Base-by-base conservation (phyloP, 2,113 vertebrate genomes). In the Myrmophylax atrothorax region DNA sequence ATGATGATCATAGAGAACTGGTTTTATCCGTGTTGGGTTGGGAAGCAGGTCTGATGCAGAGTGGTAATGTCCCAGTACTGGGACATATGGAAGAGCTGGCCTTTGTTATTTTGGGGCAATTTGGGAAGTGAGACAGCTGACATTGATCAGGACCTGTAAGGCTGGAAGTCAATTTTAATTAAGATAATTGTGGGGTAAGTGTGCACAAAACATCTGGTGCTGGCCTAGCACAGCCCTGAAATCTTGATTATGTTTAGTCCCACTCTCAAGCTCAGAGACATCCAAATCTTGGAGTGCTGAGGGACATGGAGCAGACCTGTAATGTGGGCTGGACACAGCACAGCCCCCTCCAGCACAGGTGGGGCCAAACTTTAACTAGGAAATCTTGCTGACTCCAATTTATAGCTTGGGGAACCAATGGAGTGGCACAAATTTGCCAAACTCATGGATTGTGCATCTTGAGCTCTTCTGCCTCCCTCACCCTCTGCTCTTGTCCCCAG, bases 231-330 rank as follows among this genome's bases (percentile, higher is more conserved):
- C 46, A 86, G 50, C 37, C 49, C 55, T 66, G 52, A 72, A 55
- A 23, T 9, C 29, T 58, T 1, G 0, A 1, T 25, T 1, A 2
- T 50, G 9, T 90, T 94, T 79, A 47, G 46, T 23, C n/a, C 56
- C n/a, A 12, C 16, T 2, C 15, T 58, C 3, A n/a, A 22, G 42
- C 62, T 33, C 9, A 23, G 35, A 79, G 56, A 47, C 31, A 18
- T 24, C 9, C 20, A 33, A 66, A 29, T 17, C 31, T 53, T 59
- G 60, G 52, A 50, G 19, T 5, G 11, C n/a, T 37, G 42, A 18
- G 35, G 52, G 33, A 50, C 0, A 0, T 14, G 16, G 68, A 35
- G 69, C 33, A 55, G 79, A 78, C 46, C 7, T 12, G 10, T 24
- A 6, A 20, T 1, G 2, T 0, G 17, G 60, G 28, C 72, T 86